Evolutionary conservation across 2,888 invertebrate species (phyloP).

Genomic region (Athrips mouffetella): DNA sequence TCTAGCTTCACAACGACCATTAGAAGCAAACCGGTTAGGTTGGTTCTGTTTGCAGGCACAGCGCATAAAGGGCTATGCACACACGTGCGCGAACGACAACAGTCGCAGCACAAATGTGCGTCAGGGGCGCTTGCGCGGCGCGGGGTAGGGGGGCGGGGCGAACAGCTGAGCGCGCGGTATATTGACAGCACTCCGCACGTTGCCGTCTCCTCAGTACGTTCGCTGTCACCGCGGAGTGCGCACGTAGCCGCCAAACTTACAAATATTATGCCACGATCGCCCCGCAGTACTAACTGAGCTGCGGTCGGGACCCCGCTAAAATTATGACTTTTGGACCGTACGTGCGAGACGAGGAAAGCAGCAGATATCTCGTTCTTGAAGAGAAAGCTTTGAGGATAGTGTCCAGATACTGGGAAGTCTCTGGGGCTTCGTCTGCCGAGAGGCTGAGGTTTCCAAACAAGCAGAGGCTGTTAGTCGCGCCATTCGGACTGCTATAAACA

Average conservation of each 20-base stretch:
- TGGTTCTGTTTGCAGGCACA: constrained; percentile 16
- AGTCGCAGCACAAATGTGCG: constrained; percentile 35
- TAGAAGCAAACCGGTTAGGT: constrained; percentile 16
- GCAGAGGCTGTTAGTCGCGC: constrained; percentile 50
- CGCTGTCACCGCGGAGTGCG: constrained; percentile 68
- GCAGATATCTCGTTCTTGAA: constrained; percentile 67
- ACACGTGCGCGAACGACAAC: constrained; percentile 30
- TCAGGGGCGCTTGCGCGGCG: constrained; percentile 48
- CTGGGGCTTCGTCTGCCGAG: constrained; percentile 60
- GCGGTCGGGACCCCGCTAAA: constrained; percentile 69
- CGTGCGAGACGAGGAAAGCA: constrained; percentile 67
- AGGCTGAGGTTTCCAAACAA: constrained; percentile 63
- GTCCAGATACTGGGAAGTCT: constrained; percentile 73
- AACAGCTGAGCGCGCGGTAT: constrained; percentile 80
- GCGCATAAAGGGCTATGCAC: background rate
- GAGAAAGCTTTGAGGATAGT: constrained; percentile 72
- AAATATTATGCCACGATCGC: constrained; percentile 67
- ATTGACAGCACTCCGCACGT: constrained; percentile 77
- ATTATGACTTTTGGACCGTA: constrained; percentile 77
- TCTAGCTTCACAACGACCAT: constrained; percentile 10
- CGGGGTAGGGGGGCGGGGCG: constrained; percentile 57
- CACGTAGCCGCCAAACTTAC: constrained; percentile 57
- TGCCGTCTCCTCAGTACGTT: constrained; percentile 78
- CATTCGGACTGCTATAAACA: constrained; percentile 62
- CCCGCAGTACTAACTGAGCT: constrained; percentile 68